A percentile compares a stretch with the other conserved stretches of the same genome.
Conservation (phyloP, 1,140 invertebrate genomes). For the Habropoda laboriosa region DNA sequence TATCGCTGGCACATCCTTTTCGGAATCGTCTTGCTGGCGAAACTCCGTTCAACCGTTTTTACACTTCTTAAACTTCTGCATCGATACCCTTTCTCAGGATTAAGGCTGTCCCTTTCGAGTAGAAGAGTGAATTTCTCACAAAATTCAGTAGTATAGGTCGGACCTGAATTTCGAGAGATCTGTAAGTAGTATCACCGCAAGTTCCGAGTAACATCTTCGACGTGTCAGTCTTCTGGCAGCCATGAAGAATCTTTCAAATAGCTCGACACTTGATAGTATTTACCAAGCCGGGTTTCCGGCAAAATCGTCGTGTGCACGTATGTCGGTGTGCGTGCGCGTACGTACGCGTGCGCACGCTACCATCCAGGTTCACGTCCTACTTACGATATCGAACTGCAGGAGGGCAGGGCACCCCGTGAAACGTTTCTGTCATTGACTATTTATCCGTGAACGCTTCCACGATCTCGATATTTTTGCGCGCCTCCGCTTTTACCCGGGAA, state of each 20-base stretch:
- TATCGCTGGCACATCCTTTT: neutral
- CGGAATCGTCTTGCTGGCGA: neutral
- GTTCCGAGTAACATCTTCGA: conserved; percentile 17
- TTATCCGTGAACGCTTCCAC: conserved; percentile 41
- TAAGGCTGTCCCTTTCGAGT: too few species aligned
- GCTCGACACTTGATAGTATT: neutral
- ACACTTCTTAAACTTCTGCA: too few species aligned
- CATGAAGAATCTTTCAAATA: conserved; percentile 3
- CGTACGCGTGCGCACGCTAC: neutral
- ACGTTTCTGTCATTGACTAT: conserved; percentile 60
- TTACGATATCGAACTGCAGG: conserved; percentile 76
- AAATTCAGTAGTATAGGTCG: too few species aligned
- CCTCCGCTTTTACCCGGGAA: neutral
- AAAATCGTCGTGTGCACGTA: conserved; percentile 16
- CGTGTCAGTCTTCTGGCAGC: neutral
- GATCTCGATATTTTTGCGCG: neutral
- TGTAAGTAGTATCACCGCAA: neutral
- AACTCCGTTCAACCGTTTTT: neutral
- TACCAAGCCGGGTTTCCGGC: conserved; percentile 2
- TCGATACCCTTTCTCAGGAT: too few species aligned
- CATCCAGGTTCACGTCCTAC: conserved; percentile 75
- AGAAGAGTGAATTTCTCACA: too few species aligned
- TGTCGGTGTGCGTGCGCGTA: neutral
- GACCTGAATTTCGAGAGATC: too few species aligned
- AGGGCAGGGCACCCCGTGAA: conserved; percentile 54